Base-by-base conservation (phyloP, 1,140 invertebrate species). In the Anagrus nilaparvatae region DNA sequence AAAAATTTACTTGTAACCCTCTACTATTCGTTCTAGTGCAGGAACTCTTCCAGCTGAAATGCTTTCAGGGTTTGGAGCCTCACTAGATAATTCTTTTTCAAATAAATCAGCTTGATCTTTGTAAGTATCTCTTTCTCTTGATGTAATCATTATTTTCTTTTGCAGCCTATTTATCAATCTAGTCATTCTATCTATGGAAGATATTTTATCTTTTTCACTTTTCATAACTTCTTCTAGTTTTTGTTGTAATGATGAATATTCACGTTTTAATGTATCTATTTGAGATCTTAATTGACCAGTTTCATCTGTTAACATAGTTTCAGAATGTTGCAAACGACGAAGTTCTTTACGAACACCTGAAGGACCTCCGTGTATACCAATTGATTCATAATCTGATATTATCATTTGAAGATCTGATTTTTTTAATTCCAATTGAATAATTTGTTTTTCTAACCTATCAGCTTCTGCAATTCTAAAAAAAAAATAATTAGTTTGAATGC, bases 51-150 rank as follows among this genome's bases (percentile, higher is more conserved):
- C 64, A 4, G 36, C 50, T 29, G 56, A 42, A 2, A 43, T 34
- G 27, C 47, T 60, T 12, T 46, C 56, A 13, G 31, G 37, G 8
- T 63, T 63, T 4, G 54, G 30, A 4, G 47, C 52, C 32, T 41
- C 39, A 2, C 18, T 36, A 42, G 82, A 83, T 41, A 82, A 64
- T 63, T 89, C 86, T 55, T 81, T 83, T 59, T 90, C 86, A 52
- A 87, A 89, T 23, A 82, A 79, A 48, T 87, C 84, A 24, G 89
- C 56, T 45, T 89, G 78, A 41, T 79, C 74, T 47, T 83, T 77
- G 49, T 73, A 76, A 48, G 78, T 82, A 51, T 90, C 86, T 36
- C 86, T 69, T 59, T 87, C 84, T 36, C 84, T 76, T 1, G 80
- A 79, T 1, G 88, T 74, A 9, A 84, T 69, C 5, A 75, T 49